Conservation (phyloP, 2,113 vertebrate genomes). For the Entomyzon cyanotis region DNA sequence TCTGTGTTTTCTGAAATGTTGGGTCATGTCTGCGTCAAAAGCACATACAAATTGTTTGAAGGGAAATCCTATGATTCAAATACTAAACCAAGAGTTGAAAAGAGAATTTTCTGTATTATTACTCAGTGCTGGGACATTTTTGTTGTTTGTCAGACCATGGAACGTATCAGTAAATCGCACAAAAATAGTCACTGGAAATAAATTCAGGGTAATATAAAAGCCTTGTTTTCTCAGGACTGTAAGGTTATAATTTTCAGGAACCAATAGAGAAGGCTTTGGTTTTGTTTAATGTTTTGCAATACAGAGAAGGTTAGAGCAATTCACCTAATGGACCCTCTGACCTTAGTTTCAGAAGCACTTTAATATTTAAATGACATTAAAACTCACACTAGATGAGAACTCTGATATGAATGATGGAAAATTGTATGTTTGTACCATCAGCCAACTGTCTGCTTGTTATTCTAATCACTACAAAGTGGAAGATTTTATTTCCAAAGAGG, state of each 20-base stretch:
- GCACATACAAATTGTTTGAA: background rate
- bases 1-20: background rate
- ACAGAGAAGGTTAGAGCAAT: background rate
- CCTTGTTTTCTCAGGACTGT: background rate
- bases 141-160: background rate
- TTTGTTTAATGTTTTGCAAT: background rate
- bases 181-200: background rate
- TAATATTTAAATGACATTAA: conserved; percentile 15
- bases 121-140: background rate
- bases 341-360: background rate
- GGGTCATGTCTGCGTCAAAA: background rate
- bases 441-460: background rate
- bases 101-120: background rate
- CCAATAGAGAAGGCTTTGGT: background rate
- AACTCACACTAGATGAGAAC: background rate
- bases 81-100: background rate
- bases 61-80: background rate
- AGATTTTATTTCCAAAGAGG: conserved; percentile 38
- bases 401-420: background rate
- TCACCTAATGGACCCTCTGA: background rate
- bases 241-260: background rate
- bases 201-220: background rate
- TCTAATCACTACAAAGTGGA: background rate
- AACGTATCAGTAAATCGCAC: background rate
- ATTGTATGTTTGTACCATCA: background rate